Percentiles rank a stretch among this genome's conserved stretches.
phyloP scores from a whole-genome alignment of 2,797 vertebrate species.

The Eleutherodactylus coqui region DNA sequence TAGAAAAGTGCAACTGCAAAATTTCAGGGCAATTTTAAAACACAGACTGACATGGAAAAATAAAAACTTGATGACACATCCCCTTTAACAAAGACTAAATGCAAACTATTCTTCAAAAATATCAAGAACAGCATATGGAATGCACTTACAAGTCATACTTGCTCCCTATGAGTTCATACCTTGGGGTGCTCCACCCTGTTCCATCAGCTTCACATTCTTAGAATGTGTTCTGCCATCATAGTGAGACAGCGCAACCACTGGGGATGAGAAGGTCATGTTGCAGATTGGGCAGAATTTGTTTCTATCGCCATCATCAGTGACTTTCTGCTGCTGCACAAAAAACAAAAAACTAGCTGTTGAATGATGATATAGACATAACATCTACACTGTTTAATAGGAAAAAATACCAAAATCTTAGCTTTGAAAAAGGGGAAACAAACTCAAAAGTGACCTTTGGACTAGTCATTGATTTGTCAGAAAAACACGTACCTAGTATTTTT shows the following conservation, averaged over 20 bases:
- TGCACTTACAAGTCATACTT: not conserved
- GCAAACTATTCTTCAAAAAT: too few relatives aligned
- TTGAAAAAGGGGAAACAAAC: not conserved
- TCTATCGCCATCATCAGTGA: slow-evolving; percentile 81
- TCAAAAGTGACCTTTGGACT: not conserved
- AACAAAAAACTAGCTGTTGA: not conserved
- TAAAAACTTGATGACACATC: too few relatives aligned
- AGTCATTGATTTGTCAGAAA: not conserved
- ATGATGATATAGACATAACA: not conserved
- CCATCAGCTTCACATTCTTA: slow-evolving; percentile 90
- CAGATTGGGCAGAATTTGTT: slow-evolving; percentile 90
- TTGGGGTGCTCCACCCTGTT: slow-evolving; percentile 77
- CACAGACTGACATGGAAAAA: too few relatives aligned
- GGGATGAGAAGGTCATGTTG: slow-evolving; percentile 95
- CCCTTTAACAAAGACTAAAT: too few relatives aligned
- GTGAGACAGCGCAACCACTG: slow-evolving; percentile 92
- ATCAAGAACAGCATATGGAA: too few relatives aligned
- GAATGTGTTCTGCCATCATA: slow-evolving; percentile 96
- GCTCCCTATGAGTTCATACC: slow-evolving; percentile 72
- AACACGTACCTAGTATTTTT: too few relatives aligned
- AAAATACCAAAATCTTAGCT: not conserved
- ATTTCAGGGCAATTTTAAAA: too few relatives aligned
- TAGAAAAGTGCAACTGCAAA: too few relatives aligned
- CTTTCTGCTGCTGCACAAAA: slow-evolving; percentile 69
- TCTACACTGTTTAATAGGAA: not conserved